Percentiles rank a stretch among this genome's conserved stretches.
Conservation (phyloP, 2,888 invertebrate species). For the Chrysopilus asiliformis region DNA sequence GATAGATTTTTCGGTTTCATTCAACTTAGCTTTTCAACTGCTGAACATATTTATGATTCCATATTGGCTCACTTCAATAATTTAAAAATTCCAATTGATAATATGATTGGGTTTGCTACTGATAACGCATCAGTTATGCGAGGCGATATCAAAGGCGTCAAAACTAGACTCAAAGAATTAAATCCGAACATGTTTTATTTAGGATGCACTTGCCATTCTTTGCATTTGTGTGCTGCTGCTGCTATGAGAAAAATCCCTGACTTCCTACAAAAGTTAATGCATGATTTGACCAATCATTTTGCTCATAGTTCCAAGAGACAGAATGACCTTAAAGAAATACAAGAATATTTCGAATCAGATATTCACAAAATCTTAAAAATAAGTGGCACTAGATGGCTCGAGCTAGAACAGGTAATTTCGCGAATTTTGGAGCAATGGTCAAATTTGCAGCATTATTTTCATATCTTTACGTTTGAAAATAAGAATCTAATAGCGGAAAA, state of each 20-base stretch:
- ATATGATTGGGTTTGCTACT: conserved; percentile 19
- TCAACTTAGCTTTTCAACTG: conserved; percentile 3
- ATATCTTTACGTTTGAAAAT: too few relatives aligned
- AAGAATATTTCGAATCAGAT: conserved; percentile 10
- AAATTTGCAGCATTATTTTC: conserved; percentile 1
- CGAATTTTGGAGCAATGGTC: conserved; percentile 13
- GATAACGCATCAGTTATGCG: conserved; percentile 21
- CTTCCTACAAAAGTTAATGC: conserved; percentile 1
- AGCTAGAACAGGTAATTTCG: conserved; percentile 12
- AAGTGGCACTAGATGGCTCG: conserved; percentile 13
- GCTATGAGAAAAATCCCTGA: conserved; percentile 6
- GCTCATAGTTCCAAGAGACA: conserved; percentile 9
- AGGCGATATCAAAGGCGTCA: conserved; percentile 16
- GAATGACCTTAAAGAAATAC: conserved; percentile 9
- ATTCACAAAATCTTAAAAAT: conserved; percentile 13
- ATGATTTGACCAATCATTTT: conserved; percentile 10
- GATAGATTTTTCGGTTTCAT: conserved; percentile 8
- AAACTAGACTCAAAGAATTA: conserved; percentile 14
- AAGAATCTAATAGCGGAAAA: too few relatives aligned
- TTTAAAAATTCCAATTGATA: conserved; percentile 10
- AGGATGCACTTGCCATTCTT: conserved; percentile 20
- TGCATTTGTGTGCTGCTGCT: conserved; percentile 11
- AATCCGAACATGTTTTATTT: conserved; percentile 19
- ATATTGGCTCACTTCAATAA: conserved; percentile 5
- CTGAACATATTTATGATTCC: conserved; percentile 5